Evolutionary conservation across 2,888 invertebrate species (phyloP), one percentile per base, ranked within the genome.

Genomic region (Abrostola triplasia): DNA sequence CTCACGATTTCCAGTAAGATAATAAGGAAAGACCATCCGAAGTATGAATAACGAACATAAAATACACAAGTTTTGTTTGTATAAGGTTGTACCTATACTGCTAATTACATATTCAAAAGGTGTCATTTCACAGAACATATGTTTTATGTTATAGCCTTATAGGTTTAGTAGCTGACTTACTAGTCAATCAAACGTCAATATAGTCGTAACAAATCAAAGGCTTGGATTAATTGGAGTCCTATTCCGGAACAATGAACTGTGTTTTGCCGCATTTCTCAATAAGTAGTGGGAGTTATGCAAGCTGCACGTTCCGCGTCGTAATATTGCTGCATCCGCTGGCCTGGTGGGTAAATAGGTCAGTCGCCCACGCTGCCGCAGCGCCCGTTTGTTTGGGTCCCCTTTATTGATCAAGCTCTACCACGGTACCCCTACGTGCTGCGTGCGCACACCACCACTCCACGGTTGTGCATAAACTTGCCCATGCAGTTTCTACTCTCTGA

Each of bases 361-460:
- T 89, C 86, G 92, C 90, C 89, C 91, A 90, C 86, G 86, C 83
- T 74, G 83, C 86, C 83, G 85, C 88, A 80, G 81, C 85, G 85
- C 85, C 81, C 83, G 89, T 91, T 92, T 93, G 93, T 94, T 94
- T 94, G 93, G 94, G 93, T 94, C 91, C 83, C 86, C 72, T 76
- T 85, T 93, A 93, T 93, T 90, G 94, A 94, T 92, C 90, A 84
- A 80, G 76, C 81, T 67, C 51, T 59, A 62, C 62, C 57, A 74
- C 67, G 54, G 67, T 24, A 11, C 42, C 13, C 40, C 59, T 71
- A 70, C 74, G 77, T 81, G 81, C 80, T 91, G 92, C 92, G 93
- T 91, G 89, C 92, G 91, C 92, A 91, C 81, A 70, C 64, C 73
- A 67, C 72, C 73, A 77, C 70, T 47, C 64, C 60, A 57, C 67